These are phyloP conservation scores for Barnardius zonarius DNA, from an alignment of 2,113 vertebrate species.

Conservation along the genomic window DNA sequence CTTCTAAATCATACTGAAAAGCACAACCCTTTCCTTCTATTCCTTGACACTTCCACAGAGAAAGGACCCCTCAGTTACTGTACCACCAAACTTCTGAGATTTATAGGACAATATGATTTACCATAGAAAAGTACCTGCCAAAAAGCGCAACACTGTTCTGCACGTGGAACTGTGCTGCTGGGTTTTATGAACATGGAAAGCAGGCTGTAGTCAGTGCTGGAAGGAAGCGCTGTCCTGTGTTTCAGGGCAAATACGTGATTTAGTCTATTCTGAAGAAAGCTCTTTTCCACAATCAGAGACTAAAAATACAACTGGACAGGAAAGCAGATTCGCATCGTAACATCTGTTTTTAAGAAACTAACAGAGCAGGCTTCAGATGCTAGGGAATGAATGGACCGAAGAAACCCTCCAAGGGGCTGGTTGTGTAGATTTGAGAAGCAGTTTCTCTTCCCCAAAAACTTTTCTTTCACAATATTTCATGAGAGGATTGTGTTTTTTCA, in stretches of 20 bases:
- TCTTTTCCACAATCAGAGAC: not conserved
- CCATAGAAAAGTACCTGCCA: not conserved
- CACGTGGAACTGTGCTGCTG: not conserved
- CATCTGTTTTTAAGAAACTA: not conserved
- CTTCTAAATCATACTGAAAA: not conserved
- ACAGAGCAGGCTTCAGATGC: not conserved
- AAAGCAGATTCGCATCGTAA: not conserved
- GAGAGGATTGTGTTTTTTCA: not conserved
- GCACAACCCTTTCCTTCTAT: not conserved
- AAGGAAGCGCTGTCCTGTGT: not conserved
- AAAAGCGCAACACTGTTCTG: accelerated
- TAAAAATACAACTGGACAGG: not conserved
- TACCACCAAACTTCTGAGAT: not conserved
- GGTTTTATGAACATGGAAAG: not conserved
- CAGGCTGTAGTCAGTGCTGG: not conserved
- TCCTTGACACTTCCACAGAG: not conserved
- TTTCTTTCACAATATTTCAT: constrained; percentile 33
- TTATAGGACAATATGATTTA: not conserved
- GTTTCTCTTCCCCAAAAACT: not conserved
- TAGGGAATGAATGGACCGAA: not conserved
- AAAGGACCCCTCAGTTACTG: not conserved
- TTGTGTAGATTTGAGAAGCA: not conserved
- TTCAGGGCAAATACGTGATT: not conserved
- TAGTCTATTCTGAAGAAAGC: not conserved
- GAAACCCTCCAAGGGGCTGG: not conserved